These are phyloP conservation scores for Propsilocerus akamusi DNA, from an alignment of 1,140 invertebrate genomes.

Conservation along the genomic window DNA sequence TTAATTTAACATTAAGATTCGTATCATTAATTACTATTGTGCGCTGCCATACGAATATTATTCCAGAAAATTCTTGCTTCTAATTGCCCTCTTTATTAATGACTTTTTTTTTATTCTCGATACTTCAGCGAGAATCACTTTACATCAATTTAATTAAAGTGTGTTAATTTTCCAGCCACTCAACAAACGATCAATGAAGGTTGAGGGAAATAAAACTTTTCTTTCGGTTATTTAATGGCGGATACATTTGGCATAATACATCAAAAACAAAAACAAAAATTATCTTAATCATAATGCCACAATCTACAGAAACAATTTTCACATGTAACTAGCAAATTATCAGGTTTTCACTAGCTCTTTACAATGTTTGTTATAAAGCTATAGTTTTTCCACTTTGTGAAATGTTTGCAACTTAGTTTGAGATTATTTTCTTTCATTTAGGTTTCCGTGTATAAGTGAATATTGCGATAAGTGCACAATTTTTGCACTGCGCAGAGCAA, in stretches of 20 bases:
- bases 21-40: slow-evolving; percentile 2
- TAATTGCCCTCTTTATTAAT: slow-evolving; percentile 2
- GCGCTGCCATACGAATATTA: background rate
- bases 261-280: background rate
- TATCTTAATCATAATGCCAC: slow-evolving; percentile 1
- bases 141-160: too few species aligned
- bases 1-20: slow-evolving; percentile 2
- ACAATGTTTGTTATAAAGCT: slow-evolving; percentile 2
- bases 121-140: too few species aligned
- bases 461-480: too few species aligned
- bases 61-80: background rate
- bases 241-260: background rate
- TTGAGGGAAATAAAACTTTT: too few species aligned
- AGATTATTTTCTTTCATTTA: too few species aligned
- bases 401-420: too few species aligned
- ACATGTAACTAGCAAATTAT: slow-evolving; percentile 3
- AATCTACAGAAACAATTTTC: background rate
- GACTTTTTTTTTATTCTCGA: slow-evolving; percentile 3
- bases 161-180: too few species aligned
- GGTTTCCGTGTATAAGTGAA: too few species aligned
- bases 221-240: background rate
- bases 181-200: too few species aligned
- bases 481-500: too few species aligned
- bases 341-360: background rate
- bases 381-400: too few species aligned